A percentile compares a stretch with the other conserved stretches of the same genome.
Evolutionary conservation across 37 sponge, comb jelly and placozoan species (phyloP).

Genomic region (Axinella damicornis): DNA sequence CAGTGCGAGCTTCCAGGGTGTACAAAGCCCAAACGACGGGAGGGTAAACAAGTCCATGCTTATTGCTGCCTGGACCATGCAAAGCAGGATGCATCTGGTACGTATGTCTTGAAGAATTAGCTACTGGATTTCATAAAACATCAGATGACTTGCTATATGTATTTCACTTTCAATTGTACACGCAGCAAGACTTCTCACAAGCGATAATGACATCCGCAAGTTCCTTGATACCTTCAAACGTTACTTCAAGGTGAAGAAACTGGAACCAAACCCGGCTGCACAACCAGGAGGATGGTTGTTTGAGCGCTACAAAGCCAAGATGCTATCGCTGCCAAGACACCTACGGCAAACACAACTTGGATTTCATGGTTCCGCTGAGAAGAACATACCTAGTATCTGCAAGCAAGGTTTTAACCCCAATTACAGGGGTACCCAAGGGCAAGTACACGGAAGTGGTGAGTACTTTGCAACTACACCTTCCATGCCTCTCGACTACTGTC

Average conservation of each 20-base stretch:
- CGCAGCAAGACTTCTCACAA: slow-evolving; percentile 56
- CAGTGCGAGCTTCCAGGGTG: slow-evolving; percentile 73
- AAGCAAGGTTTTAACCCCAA: slow-evolving; percentile 72
- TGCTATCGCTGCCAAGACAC: slow-evolving; percentile 31
- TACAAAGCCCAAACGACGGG: slow-evolving; percentile 43
- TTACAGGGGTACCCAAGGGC: slow-evolving; percentile 44
- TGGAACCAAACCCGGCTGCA: slow-evolving; percentile 79
- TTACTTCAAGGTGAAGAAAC: slow-evolving; percentile 44
- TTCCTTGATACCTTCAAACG: slow-evolving; percentile 56
- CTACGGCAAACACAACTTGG: slow-evolving; percentile 77
- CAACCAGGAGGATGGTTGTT: slow-evolving; percentile 76
- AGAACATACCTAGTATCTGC: slow-evolving; percentile 79
- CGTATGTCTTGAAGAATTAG: too few relatives aligned
- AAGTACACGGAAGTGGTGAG: slow-evolving; percentile 82
- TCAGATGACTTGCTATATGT: too few relatives aligned
- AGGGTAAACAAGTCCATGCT: slow-evolving; percentile 34
- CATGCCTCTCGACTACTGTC: slow-evolving; percentile 58
- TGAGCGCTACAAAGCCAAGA: slow-evolving; percentile 52
- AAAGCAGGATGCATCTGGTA: slow-evolving; percentile 40
- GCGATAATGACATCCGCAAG: slow-evolving; percentile 45
- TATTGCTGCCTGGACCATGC: slow-evolving; percentile 77
- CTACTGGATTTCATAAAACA: too few relatives aligned
- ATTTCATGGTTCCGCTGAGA: slow-evolving; percentile 79
- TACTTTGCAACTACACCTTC: slow-evolving; percentile 80
- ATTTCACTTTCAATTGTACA: too few relatives aligned